Base-by-base conservation (phyloP, 2,888 invertebrate species). In the Agonopterix subpropinquella region DNA sequence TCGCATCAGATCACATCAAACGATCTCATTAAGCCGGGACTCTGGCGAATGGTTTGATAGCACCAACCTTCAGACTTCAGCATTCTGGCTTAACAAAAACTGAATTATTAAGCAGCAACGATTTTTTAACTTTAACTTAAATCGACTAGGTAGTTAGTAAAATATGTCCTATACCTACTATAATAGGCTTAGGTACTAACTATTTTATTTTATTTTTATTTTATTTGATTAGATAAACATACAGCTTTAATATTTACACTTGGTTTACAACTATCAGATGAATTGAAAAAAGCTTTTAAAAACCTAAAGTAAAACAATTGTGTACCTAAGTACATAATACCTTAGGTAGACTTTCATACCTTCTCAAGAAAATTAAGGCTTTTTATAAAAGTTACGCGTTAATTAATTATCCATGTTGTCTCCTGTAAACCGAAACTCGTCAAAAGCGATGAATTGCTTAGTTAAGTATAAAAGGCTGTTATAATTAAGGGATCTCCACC, bases 1-100 rank as follows among this genome's bases (percentile, higher is more conserved):
- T 70, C 77, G 77, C 78, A 62, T 75, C 74, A 71, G 62, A 62
- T 67, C 65, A 77, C 76, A 70, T 77, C 76, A 79, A 77, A 78
- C 70, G 72, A 67, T 57, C 67, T 74, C 70, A 74, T 76, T 75
- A 72, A 61, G 46, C 36, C 51, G 53, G 43, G 52, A 48, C 42
- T 51, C 51, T 28, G 41, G 48, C 54, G 51, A 50, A 48, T 51
- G 51, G 51, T 50, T 52, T 54, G 51, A 52, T 59, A 41, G 9
- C 42, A 36, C 11, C 44, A 37, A 28, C 28, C 28, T 28, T 28
- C 28, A 28, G 28, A 28, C 28, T 28, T 28, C 28, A 28, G 28
- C 28, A 28, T 28, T 28, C 28, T 3, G 18, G 18, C 4, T 18
- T 4, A 2, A 18, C 18, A 28, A 28, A 28, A 28, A 28, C 28